These are phyloP conservation scores for Agrochola lota DNA, from an alignment of 2,888 invertebrate genomes.

Conservation along the genomic window DNA sequence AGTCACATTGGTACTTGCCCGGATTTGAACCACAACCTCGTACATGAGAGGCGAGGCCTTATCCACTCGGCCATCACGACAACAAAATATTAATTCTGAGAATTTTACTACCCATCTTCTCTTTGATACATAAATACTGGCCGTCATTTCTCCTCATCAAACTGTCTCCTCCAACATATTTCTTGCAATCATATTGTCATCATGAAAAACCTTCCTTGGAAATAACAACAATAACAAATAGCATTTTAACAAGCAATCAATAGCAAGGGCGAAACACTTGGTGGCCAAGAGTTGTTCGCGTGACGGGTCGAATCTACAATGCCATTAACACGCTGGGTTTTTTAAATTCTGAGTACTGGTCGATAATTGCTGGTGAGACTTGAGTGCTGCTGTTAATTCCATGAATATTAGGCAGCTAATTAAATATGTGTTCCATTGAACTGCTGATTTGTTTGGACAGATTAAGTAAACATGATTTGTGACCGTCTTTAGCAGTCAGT, in stretches of 20 bases:
- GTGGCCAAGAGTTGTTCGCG: slow-evolving; percentile 50
- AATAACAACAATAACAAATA: slow-evolving; percentile 51
- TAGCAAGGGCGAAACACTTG: slow-evolving; percentile 61
- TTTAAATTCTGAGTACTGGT: slow-evolving; percentile 38
- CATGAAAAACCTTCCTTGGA: slow-evolving; percentile 7
- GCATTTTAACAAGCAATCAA: slow-evolving; percentile 62
- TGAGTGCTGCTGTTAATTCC: background rate
- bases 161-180: background rate
- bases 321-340: slow-evolving; percentile 32
- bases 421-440: background rate
- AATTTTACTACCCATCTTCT: background rate
- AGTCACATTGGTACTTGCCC: too few relatives aligned
- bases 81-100: slow-evolving; percentile 1
- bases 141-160: background rate
- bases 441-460: too few relatives aligned
- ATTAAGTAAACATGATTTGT: background rate
- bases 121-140: background rate
- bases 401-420: background rate
- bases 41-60: too few relatives aligned
- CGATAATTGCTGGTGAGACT: slow-evolving; percentile 18
- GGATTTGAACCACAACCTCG: too few relatives aligned
- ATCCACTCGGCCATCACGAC: too few relatives aligned
- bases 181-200: slow-evolving; percentile 8
- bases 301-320: slow-evolving; percentile 54
- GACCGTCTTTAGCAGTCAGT: too few relatives aligned